These are phyloP conservation scores for Dipus sagitta DNA, from an alignment of 2,797 vertebrate genomes.

Conservation along the genomic window DNA sequence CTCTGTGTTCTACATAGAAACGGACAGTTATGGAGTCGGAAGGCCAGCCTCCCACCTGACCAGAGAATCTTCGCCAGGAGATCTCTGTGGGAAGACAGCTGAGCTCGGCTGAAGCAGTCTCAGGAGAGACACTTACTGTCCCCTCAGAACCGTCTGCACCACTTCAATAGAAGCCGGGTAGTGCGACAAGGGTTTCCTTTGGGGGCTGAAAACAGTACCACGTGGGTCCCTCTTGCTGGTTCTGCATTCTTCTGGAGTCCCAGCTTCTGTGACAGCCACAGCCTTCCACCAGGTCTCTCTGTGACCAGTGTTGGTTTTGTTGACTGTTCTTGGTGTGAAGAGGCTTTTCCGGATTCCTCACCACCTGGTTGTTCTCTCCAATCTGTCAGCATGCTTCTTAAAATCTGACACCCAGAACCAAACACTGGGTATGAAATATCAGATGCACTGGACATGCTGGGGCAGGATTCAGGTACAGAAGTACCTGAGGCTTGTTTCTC, in stretches of 20 bases:
- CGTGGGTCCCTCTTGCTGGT: accelerated
- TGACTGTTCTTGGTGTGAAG: background rate
- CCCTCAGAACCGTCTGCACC: slow-evolving; percentile 36
- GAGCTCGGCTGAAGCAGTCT: slow-evolving; percentile 12
- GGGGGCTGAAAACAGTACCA: background rate
- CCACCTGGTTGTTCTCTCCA: background rate
- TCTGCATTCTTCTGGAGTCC: background rate
- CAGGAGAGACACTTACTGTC: background rate
- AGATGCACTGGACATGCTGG: background rate
- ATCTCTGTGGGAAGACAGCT: slow-evolving; percentile 32
- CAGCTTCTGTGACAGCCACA: accelerated
- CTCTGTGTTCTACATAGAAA: slow-evolving; percentile 40
- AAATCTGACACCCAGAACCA: slow-evolving; percentile 36
- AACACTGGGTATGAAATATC: slow-evolving; percentile 39
- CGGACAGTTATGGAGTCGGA: background rate
- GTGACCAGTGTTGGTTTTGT: background rate
- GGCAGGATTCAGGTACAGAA: background rate
- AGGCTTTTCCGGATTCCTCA: slow-evolving; percentile 25
- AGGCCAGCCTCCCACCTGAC: background rate
- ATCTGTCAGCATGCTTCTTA: slow-evolving; percentile 49
- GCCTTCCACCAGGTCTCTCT: background rate
- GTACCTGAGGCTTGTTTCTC: background rate
- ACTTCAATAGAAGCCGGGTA: background rate
- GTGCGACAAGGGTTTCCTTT: background rate
- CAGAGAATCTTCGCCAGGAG: slow-evolving; percentile 23